phyloP scores from a whole-genome alignment of 2,888 invertebrate species.

The Drosophila antonietae region DNA sequence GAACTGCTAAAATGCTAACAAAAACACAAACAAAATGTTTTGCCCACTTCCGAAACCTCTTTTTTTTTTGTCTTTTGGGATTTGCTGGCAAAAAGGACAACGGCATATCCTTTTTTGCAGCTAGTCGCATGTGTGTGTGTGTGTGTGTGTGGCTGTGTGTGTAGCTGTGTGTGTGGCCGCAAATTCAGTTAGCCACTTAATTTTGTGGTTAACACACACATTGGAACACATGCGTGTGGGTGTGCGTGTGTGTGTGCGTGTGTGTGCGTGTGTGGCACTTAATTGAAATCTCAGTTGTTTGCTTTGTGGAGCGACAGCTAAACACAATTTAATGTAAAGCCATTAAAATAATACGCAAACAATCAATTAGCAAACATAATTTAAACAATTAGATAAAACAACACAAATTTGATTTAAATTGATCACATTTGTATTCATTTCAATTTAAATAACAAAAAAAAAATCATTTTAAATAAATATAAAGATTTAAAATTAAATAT shows the following conservation, averaged over 20 bases:
- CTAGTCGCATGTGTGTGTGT: background rate
- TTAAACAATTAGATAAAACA: background rate
- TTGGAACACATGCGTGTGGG: no score
- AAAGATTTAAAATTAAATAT: no score
- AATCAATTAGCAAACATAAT: conserved; percentile 29
- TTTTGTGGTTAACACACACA: conserved; percentile 73
- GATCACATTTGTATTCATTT: background rate
- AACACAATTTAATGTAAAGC: conserved; percentile 31
- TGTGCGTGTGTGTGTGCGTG: conserved; percentile 1
- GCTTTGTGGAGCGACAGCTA: conserved; percentile 21
- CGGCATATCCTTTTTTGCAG: conserved; percentile 37
- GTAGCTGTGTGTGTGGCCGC: conserved; percentile 49
- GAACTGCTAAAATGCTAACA: conserved; percentile 78
- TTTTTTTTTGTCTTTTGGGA: conserved; percentile 68
- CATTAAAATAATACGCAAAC: conserved; percentile 24
- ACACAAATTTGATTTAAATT: background rate
- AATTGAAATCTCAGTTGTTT: conserved; percentile 71
- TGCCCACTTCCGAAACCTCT: conserved; percentile 46
- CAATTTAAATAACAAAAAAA: no score
- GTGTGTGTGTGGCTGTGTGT: conserved; percentile 17
- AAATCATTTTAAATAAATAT: no score
- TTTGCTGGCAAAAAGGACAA: conserved; percentile 61
- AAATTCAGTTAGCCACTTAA: conserved; percentile 82
- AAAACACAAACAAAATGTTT: conserved; percentile 60
- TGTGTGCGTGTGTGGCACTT: conserved; percentile 34